Base-by-base conservation (phyloP, 2,113 vertebrate genomes). In the Benthochromis sp. region DNA sequence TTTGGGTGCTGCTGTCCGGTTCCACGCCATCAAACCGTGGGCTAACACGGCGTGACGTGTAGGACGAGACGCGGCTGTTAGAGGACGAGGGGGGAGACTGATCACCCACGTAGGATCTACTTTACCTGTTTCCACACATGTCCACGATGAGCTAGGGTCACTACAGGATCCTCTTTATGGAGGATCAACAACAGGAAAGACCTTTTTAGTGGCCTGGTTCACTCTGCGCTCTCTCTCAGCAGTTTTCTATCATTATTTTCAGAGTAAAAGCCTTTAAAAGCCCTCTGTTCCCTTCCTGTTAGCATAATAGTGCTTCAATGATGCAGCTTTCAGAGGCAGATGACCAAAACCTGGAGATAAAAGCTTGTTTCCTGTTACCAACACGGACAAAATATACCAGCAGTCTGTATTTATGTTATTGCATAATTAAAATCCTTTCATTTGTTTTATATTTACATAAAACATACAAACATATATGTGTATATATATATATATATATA, bases 21-120 rank as follows among this genome's bases (percentile, higher is more conserved):
- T 94, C 82, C 82, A 13, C 86, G 90, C 90, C 8, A 89, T 89
- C 63, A 84, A 73, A 50, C 80, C 61, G 88, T 31, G 89, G 83
- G 38, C 90, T 86, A 92, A 93, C 89, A 31, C 84, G 69, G 88
- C 88, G 4, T 93, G 93, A 81, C 92, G 83, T 91, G 92, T 94
- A 31, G 82, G 66, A 89, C 38, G 29, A 76, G 88, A 88, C 88
- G 36, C 31, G 86, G 76, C 81, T 90, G 76, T 91, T 84, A 87
- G 76, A 14, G 16, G 73, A 63, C 13, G 43, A 14, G 34, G 3
- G 6, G 6, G 27, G 61, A 5, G 69, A n/a, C 3, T n/a, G 71
- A 50, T 50, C 43, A 50, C 71, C 24, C 71, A 19, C 1, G 1
- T 0, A 50, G 9, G 40, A 76, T 19, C 59, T 63, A 63, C 27